Conservation (phyloP, 1,140 invertebrate genomes). For the Maconellicoccus hirsutus region DNA sequence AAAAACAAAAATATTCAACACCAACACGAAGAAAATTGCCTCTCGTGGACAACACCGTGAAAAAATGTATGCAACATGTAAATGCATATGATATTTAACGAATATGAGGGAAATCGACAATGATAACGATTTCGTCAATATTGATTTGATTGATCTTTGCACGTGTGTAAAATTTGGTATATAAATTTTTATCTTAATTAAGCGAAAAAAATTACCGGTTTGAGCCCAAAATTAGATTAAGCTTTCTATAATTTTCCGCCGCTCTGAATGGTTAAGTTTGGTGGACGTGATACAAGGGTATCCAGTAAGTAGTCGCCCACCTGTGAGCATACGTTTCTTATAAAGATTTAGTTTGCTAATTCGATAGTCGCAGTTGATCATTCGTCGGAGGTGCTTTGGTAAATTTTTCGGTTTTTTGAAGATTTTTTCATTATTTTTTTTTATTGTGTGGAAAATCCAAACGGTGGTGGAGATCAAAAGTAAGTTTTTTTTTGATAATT, state of each 20-base stretch:
- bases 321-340: neutral
- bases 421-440: neutral
- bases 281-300: neutral
- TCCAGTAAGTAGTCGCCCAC: constrained; percentile 12
- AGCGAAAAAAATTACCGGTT: neutral
- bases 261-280: neutral
- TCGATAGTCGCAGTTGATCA: constrained; percentile 11
- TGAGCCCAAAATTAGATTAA: neutral
- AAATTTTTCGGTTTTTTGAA: neutral
- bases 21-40: too few species aligned
- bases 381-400: too few species aligned
- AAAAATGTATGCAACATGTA: too few species aligned
- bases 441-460: too few species aligned
- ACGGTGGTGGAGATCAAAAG: too few species aligned
- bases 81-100: too few species aligned
- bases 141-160: neutral
- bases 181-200: neutral
- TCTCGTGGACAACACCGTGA: too few species aligned
- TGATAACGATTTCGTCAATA: too few species aligned
- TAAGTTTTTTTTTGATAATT: too few species aligned
- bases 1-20: too few species aligned
- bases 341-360: constrained; percentile 17
- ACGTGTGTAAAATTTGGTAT: neutral
- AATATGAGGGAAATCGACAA: too few species aligned
- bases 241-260: neutral